These are phyloP conservation scores for Lymantria monacha DNA, from an alignment of 2,888 invertebrate species.

Conservation along the genomic window DNA sequence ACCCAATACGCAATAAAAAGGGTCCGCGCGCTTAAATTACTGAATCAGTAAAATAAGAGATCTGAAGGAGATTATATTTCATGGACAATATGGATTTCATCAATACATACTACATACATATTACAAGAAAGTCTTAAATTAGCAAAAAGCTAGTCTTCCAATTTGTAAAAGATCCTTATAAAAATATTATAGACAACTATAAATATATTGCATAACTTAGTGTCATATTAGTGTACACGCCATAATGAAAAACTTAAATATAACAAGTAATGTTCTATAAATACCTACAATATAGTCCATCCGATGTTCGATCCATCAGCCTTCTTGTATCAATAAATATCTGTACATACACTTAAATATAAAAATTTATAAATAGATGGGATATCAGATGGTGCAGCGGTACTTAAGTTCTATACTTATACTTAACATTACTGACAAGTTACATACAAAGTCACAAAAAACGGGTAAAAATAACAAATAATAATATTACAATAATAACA, in stretches of 20 bases:
- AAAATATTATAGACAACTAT: conserved; percentile 68
- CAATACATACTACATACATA: conserved; percentile 16
- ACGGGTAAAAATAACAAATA: conserved; percentile 39
- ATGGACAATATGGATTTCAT: conserved; percentile 39
- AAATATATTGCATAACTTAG: conserved; percentile 67
- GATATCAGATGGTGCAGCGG: conserved; percentile 36
- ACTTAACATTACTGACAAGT: conserved; percentile 24
- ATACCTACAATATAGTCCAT: conserved; percentile 47
- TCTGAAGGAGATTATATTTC: conserved; percentile 44
- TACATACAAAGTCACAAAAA: conserved; percentile 31
- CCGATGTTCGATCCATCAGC: conserved; percentile 56
- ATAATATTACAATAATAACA: conserved; percentile 34
- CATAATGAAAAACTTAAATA: conserved; percentile 54
- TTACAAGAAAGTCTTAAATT: conserved; percentile 44
- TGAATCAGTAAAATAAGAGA: conserved; percentile 44
- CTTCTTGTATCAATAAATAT: conserved; percentile 67
- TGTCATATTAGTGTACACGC: conserved; percentile 58
- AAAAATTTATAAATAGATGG: conserved; percentile 37
- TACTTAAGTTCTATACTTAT: conserved; percentile 21
- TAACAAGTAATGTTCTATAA: conserved; percentile 56
- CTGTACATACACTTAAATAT: conserved; percentile 66
- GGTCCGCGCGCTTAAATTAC: conserved; percentile 23
- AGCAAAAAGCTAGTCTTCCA: conserved; percentile 48
- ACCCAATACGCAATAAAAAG: conserved; percentile 28
- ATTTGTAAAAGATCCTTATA: conserved; percentile 59